phyloP scores from a whole-genome alignment of 1,140 invertebrate species.

The Hypsibius dujardini region DNA sequence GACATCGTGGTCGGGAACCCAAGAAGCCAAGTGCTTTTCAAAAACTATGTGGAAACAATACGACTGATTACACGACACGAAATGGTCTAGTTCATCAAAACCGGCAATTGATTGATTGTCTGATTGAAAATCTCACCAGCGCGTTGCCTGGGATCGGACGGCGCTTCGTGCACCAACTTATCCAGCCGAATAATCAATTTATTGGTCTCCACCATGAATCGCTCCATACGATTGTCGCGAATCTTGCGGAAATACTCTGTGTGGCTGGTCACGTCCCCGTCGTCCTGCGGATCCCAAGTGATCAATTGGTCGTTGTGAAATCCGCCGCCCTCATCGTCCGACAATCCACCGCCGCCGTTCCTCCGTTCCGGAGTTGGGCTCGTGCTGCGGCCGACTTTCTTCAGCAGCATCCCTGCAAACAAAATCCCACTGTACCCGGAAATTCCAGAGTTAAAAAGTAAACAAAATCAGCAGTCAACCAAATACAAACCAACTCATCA shows the following conservation, averaged over 20 bases:
- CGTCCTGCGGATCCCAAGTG: background rate
- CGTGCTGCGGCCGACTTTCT: background rate
- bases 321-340: background rate
- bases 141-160: constrained; percentile 55
- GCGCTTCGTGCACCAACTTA: constrained; percentile 65
- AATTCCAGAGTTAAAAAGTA: too few species aligned
- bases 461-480: background rate
- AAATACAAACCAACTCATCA: background rate
- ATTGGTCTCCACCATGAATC: constrained; percentile 81
- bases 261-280: constrained; percentile 45
- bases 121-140: constrained; percentile 43
- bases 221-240: constrained; percentile 53
- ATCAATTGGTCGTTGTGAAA: background rate
- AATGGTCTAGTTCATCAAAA: background rate
- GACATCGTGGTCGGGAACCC: constrained; percentile 76
- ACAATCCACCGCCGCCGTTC: background rate
- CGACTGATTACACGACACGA: constrained; percentile 5
- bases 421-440: background rate
- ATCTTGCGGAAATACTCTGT: constrained; percentile 59
- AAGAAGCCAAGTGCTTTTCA: constrained; percentile 63
- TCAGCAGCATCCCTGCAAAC: background rate
- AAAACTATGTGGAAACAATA: constrained; percentile 38
- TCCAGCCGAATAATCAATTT: constrained; percentile 81
- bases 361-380: too few species aligned
- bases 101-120: background rate